Evolutionary conservation across 2,888 invertebrate species (phyloP), one percentile per base, ranked within the genome.

Genomic region (Ophioninae sp.): DNA sequence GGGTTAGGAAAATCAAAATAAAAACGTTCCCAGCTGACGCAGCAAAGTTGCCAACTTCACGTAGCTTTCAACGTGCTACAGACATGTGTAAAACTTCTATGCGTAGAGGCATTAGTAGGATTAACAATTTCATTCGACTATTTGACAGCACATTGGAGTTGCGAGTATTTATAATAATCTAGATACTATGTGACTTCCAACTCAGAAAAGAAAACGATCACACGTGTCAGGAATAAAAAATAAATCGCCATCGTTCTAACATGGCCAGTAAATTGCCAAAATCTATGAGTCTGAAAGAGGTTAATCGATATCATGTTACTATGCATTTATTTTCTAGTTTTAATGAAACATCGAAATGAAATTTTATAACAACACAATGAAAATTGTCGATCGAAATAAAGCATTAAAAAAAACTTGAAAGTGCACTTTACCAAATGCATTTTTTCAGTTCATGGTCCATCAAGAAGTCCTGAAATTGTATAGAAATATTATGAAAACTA

Each of bases 391-490:
- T 51, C 0, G 13, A 51, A 51, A 17, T 0, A 51, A 51, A 13
- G 13, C 13, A 13, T 17, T 30, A 30, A 30, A 30, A 30, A 30
- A 30, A 30, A 30, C 30, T 30, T 5, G 9, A n/a, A 73, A 61
- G 23, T 10, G 10, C 77, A 79, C 84, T 63, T 79, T 74, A 77
- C 71, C 67, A 59, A 39, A n/a, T 30, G 9, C 64, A 85, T 79
- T 71, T 41, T 95, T 94, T 39, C 92, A 97, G 97, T 97, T 97
- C 92, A 94, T 97, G 92, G 92, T 97, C 44, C 95, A 96, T 13
- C 96, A 96, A 93, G 96, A 97, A 93, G 97, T 97, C 0, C 91
- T 97, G 23, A 96, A 95, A 88, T 92, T 97, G 0, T 97, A 97
- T 89, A 94, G 96, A 85, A 95, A 95, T 85, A 96, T 97, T 83